Evolutionary conservation across 2,888 invertebrate species (phyloP), one percentile per base, ranked within the genome.

Genomic region (Cephus sareptanus): DNA sequence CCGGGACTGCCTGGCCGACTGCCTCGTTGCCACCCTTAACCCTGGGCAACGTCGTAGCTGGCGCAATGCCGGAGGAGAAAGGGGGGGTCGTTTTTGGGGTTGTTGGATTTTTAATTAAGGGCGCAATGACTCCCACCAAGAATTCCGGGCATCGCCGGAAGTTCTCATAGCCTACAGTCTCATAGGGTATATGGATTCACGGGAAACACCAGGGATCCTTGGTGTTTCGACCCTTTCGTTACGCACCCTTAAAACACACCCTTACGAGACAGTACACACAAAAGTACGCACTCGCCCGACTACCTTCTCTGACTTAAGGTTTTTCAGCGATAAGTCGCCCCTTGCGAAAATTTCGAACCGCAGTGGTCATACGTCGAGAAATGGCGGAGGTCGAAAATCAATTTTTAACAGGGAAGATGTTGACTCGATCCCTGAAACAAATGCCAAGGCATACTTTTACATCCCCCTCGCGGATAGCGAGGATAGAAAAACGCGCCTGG

Each of bases 101-200:
- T 89, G 91, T 90, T 91, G 91, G 90, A 90, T 90, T 91, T 91
- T 91, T 91, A 91, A 91, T 91, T 90, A 91, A 91, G 91, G 91
- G 87, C 88, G 86, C 88, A 88, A 89, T 91, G 90, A 90, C 90
- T 91, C 89, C 87, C 87, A 87, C 87, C 88, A 89, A 90, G 90
- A 91, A 91, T 91, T 90, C 89, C 88, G 83, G 85, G 89, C 87
- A 89, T 90, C 89, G 88, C 80, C 84, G 81, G 80, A 79, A 81
- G 82, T 80, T 82, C 74, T 56, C 82, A 79, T 80, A 79, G 80
- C 81, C 82, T 81, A 79, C 78, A 80, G 79, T 83, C 85, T 85
- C 83, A 82, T 80, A 81, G 82, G 82, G 78, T 80, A 82, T 80
- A 81, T 81, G 76, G 80, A 82, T 84, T 83, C 81, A 83, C 79